A percentile compares a stretch with the other conserved stretches of the same genome.
These are phyloP conservation scores for Antigone vipio DNA, from an alignment of 2,113 vertebrate genomes.

Conservation along the genomic window DNA sequence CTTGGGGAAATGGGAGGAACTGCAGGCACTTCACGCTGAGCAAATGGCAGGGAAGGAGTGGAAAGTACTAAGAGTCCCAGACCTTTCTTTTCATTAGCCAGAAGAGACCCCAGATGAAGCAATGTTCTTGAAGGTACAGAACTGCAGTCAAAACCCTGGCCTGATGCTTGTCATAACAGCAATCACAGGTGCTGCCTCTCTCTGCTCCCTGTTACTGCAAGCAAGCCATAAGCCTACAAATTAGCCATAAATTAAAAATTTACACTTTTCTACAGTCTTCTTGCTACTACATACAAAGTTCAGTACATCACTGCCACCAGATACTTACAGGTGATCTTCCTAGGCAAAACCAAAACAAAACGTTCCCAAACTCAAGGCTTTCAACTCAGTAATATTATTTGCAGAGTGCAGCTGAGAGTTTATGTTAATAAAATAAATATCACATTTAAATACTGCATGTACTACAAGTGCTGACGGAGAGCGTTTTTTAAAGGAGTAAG, in stretches of 20 bases:
- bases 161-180: not conserved
- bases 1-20: not conserved
- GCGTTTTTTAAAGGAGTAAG: conserved; percentile 58
- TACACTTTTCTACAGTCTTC: not conserved
- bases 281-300: not conserved
- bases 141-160: not conserved
- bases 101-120: not conserved
- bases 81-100: not conserved
- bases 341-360: not conserved
- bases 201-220: not conserved
- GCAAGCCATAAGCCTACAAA: not conserved
- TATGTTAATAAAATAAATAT: conserved; percentile 64
- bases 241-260: not conserved
- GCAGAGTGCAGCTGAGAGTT: conserved; percentile 18
- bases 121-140: not conserved
- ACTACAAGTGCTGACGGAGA: conserved; percentile 54
- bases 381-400: conserved; percentile 9
- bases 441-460: conserved; percentile 53
- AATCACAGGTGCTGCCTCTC: not conserved
- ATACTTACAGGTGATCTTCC: not conserved
- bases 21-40: not conserved
- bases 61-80: not conserved
- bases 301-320: not conserved
- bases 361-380: not conserved
- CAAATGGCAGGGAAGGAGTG: not conserved